Base-by-base conservation (phyloP, 2,888 invertebrate species). In the Agonopterix alstromeriana region DNA sequence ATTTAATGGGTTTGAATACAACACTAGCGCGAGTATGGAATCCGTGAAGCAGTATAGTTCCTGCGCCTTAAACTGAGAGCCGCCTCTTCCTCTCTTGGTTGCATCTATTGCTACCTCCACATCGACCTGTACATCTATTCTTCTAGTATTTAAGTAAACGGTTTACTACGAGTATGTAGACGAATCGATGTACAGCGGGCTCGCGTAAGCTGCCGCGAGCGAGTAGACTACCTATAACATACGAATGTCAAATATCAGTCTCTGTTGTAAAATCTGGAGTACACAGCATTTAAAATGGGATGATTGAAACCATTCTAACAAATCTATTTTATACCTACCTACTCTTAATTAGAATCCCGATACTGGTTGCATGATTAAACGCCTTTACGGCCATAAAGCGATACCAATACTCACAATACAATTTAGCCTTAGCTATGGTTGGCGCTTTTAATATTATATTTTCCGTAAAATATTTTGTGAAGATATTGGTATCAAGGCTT, bases 341-440 rank as follows among this genome's bases (percentile, higher is more conserved):
- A 48, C 56, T 61, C 65, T 69, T 70, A 63, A 73, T 73, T 71
- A 65, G 53, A 48, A 50, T 52, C 48, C 48, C 58, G 52, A 53
- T 58, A 64, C 60, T 55, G 67, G 63, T 62, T 50, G 56, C 51
- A 56, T 72, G 77, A 84, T 83, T 82, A 75, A 80, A 77, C 69
- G 74, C 73, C 70, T 69, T 70, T 59, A 70, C 67, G 71, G 70
- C 62, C 71, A 61, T 77, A 77, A 80, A 80, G 72, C 73, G 76
- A 65, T 74, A 54, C 61, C 68, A 57, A 70, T 71, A 65, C 58
- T 54, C 59, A 54, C 63, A 58, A 58, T 58, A 59, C 68, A 58
- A 70, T 70, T 67, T 62, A 66, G 70, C 67, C 70, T 63, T 54
- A 14, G 12, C 8, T 52, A 78, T 77, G 79, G 79, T 48, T 77